Percentiles rank a stretch among this genome's conserved stretches.
These are phyloP conservation scores for Acanthacorydalis orientalis DNA, from an alignment of 2,888 invertebrate genomes.

Conservation along the genomic window DNA sequence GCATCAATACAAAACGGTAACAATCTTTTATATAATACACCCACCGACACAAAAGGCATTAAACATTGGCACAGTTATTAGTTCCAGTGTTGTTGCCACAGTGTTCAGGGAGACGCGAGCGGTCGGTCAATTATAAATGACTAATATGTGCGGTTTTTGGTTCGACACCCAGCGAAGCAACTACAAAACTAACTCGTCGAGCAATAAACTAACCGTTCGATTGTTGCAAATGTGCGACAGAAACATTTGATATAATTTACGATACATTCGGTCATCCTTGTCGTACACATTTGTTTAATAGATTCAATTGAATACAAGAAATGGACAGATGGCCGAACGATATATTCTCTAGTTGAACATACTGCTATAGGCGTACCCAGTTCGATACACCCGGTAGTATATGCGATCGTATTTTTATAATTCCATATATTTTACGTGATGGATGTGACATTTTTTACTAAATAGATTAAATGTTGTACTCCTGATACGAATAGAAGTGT, in stretches of 20 bases:
- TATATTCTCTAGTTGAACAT: background rate
- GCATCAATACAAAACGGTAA: background rate
- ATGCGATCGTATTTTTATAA: background rate
- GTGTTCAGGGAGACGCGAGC: background rate
- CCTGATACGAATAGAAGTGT: background rate
- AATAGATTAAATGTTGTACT: background rate
- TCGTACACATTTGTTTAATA: too few species aligned
- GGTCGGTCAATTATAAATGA: background rate
- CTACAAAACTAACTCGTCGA: background rate
- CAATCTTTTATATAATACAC: background rate
- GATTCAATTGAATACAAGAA: background rate
- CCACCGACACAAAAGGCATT: background rate
- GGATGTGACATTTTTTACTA: background rate
- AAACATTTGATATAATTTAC: too few species aligned
- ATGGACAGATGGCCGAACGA: slow-evolving; percentile 2
- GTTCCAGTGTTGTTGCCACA: background rate
- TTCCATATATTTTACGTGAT: background rate
- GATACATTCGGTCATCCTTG: too few species aligned
- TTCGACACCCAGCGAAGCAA: background rate
- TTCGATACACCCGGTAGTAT: background rate
- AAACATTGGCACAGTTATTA: background rate
- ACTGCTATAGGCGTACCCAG: slow-evolving; percentile 2
- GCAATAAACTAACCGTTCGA: background rate
- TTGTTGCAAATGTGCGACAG: too few species aligned
- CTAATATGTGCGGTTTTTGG: background rate